phyloP scores from a whole-genome alignment of 2,113 vertebrate species.

The Pithys albifrons region DNA sequence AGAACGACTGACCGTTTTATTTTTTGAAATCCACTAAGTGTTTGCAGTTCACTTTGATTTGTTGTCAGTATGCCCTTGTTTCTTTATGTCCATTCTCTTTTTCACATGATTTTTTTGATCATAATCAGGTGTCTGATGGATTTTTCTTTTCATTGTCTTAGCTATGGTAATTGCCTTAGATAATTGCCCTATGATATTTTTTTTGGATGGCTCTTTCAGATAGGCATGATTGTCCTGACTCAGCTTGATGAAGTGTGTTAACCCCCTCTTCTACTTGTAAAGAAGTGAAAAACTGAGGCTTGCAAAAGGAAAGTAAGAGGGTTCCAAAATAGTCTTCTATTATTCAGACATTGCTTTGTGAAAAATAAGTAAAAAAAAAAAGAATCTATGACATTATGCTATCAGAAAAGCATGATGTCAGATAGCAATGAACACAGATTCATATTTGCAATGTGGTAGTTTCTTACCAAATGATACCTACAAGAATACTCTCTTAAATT shows the following conservation, averaged over 20 bases:
- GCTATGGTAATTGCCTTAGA: constrained; percentile 49
- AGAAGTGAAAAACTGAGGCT: neutral
- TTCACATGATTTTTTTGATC: constrained; percentile 55
- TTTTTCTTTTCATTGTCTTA: constrained; percentile 64
- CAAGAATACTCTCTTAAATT: neutral
- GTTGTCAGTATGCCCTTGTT: constrained; percentile 57
- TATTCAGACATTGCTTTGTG: neutral
- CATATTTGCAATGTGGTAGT: neutral
- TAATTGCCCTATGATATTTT: constrained; percentile 39
- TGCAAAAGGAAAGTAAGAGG: neutral
- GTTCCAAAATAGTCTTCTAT: neutral
- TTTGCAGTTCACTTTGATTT: constrained; percentile 45
- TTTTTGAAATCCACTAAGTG: neutral
- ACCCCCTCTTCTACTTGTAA: neutral
- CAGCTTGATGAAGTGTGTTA: neutral
- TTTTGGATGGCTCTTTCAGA: neutral
- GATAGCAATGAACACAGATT: neutral
- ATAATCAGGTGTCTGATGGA: constrained; percentile 55
- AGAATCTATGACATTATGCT: neutral
- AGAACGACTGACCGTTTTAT: constrained; percentile 40
- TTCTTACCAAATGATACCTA: neutral
- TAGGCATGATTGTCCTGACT: neutral
- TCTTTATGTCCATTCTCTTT: constrained; percentile 27
- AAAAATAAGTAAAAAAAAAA: neutral
- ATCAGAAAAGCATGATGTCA: neutral